A percentile compares a stretch with the other conserved stretches of the same genome.
Evolutionary conservation across 2,888 invertebrate genomes (phyloP).

Genomic region (Carterocephalus palaemon): DNA sequence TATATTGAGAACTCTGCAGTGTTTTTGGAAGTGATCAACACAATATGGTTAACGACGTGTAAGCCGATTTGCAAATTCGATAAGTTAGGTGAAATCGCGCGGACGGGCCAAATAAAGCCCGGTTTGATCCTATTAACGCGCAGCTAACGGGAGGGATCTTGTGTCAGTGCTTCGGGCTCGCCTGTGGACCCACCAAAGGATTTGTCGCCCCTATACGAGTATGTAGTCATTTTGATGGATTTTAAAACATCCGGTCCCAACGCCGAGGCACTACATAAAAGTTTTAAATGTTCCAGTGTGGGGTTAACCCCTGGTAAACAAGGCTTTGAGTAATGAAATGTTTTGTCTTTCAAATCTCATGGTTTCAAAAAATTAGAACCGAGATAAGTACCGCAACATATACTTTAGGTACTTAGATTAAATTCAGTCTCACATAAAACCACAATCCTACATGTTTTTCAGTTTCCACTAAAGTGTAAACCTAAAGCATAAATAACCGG

Average conservation of each 20-base stretch:
- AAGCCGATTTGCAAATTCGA: slow-evolving; percentile 77
- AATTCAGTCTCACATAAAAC: no score
- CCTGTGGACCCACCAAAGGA: slow-evolving; percentile 45
- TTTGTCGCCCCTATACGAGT: slow-evolving; percentile 36
- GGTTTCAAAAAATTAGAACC: no score
- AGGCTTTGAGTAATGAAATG: no score
- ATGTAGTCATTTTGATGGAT: slow-evolving; percentile 25
- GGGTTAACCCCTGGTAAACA: neutral
- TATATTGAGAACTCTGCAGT: no score
- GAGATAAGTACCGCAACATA: no score
- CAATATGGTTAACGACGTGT: slow-evolving; percentile 68
- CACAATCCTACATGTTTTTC: no score
- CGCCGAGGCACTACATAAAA: slow-evolving; percentile 3
- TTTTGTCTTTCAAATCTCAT: no score
- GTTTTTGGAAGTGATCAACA: slow-evolving; percentile 31
- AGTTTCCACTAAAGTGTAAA: no score
- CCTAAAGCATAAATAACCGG: no score
- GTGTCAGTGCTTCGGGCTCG: slow-evolving; percentile 55
- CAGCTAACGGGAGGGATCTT: slow-evolving; percentile 70
- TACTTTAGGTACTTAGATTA: no score
- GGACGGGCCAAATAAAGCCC: slow-evolving; percentile 73
- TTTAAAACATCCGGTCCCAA: slow-evolving; percentile 23
- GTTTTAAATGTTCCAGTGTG: neutral
- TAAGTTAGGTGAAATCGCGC: slow-evolving; percentile 75
- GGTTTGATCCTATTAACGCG: slow-evolving; percentile 77